Conservation (phyloP, 2,888 invertebrate genomes). For the Himalopsyche tibetana region DNA sequence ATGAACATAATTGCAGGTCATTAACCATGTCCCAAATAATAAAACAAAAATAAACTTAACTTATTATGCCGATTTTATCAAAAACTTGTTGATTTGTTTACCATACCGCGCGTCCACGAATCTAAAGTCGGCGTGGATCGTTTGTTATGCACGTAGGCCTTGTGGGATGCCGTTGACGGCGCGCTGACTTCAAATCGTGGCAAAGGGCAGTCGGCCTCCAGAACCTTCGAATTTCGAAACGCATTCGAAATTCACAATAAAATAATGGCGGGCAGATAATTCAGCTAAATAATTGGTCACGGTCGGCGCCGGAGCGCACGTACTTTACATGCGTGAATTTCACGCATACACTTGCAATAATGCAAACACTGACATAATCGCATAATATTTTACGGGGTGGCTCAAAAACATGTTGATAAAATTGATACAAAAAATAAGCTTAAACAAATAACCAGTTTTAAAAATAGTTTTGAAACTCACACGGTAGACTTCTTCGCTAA, state of each 20-base stretch:
- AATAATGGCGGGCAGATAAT: constrained; percentile 56
- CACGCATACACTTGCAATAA: constrained; percentile 41
- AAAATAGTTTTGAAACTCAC: too few relatives aligned
- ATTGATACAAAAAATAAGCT: too few relatives aligned
- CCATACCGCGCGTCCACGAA: neutral
- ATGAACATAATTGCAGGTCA: constrained; percentile 21
- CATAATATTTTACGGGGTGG: neutral
- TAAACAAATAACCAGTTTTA: too few relatives aligned
- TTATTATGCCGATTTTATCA: constrained; percentile 20
- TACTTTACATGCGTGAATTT: constrained; percentile 41
- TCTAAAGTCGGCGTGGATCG: constrained; percentile 10
- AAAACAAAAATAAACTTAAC: constrained; percentile 10
- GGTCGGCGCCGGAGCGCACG: constrained; percentile 41
- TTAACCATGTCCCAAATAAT: constrained; percentile 17
- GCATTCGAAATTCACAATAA: constrained; percentile 50
- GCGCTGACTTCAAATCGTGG: constrained; percentile 21
- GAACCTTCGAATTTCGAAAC: constrained; percentile 55
- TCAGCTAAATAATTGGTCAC: constrained; percentile 59
- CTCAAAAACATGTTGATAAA: neutral
- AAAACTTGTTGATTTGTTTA: constrained; percentile 34
- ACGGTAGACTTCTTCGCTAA: too few relatives aligned
- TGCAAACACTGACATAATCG: constrained; percentile 10
- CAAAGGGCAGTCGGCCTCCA: constrained; percentile 33
- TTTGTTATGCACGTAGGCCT: constrained; percentile 41
- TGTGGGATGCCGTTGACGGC: constrained; percentile 33